Base-by-base conservation (phyloP, 2,888 invertebrate species). In the Torymus texanus region DNA sequence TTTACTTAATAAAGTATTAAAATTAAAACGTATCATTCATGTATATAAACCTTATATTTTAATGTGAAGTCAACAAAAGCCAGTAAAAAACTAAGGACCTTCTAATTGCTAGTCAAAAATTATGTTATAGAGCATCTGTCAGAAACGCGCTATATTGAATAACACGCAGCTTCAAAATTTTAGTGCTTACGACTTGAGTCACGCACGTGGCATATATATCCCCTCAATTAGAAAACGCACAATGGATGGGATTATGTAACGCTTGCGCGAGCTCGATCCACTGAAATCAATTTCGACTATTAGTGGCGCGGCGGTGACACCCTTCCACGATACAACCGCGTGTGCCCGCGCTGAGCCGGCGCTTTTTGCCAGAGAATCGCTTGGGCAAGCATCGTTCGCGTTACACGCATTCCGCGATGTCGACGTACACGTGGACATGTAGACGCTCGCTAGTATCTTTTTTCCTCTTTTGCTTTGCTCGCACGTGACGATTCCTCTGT, bases 191-290 rank as follows among this genome's bases (percentile, higher is more conserved):
- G 4, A 29, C 5, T 29, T 29, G 29, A 29, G 29, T 3, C 29
- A 29, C 29, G 29, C 29, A 29, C 29, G 29, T 29, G 29, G 29
- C 29, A 29, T 21, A 21, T 21, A 21, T 5, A 3, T 5, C 29
- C 29, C 5, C 29, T 3, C 29, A 29, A 29, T 29, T 29, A 29
- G 29, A 3, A 29, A 29, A 29, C 29, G 5, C 5, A 29, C 29
- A 74, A 67, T 63, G 51, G 74, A 56, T 74, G 53, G 65, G 18
- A 68, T 79, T 74, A 74, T 79, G 74, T 74, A 79, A 79, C 56
- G 66, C 72, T 78, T 72, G 71, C 51, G 53, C 41, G 66, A 78
- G 58, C 50, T 50, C 18, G 8, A 13, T n/a, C 16, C 53, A 16
- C 58, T 21, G 65, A 65, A 79, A 81, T 71, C 59, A 63, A 66